Conservation (phyloP, 2,888 invertebrate genomes). For the Dyspetes luteomarginatus region DNA sequence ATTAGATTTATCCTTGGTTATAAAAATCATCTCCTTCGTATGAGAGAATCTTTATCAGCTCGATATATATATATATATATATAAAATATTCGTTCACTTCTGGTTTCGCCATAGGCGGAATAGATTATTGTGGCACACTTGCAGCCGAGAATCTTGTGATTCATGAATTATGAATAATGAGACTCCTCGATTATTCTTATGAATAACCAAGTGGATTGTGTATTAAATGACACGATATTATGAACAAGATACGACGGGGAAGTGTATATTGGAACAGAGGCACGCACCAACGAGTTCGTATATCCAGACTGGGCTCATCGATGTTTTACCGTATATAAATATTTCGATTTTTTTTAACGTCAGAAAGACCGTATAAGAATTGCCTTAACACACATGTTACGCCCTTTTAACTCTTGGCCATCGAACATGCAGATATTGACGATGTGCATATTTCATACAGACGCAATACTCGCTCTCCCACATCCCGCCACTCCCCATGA, state of each 20-base stretch:
- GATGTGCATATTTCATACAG: slow-evolving; percentile 53
- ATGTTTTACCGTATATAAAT: slow-evolving; percentile 9
- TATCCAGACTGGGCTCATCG: slow-evolving; percentile 42
- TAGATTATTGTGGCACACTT: slow-evolving; percentile 50
- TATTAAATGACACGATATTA: slow-evolving; percentile 42
- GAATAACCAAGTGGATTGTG: slow-evolving; percentile 50
- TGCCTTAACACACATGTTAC: too few relatives aligned
- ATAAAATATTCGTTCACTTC: slow-evolving; percentile 55
- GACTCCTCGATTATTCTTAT: slow-evolving; percentile 50
- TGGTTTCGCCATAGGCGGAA: slow-evolving; percentile 60
- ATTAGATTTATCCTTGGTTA: slow-evolving; percentile 11
- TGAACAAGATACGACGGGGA: slow-evolving; percentile 49
- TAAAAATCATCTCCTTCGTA: not conserved
- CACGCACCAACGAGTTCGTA: slow-evolving; percentile 20
- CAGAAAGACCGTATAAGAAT: too few relatives aligned
- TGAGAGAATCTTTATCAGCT: slow-evolving; percentile 23
- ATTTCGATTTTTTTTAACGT: too few relatives aligned
- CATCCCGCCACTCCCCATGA: slow-evolving; percentile 66
- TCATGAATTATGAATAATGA: slow-evolving; percentile 62
- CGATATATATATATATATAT: not conserved
- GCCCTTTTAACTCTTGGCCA: too few relatives aligned
- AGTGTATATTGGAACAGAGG: slow-evolving; percentile 43
- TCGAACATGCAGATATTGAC: too few relatives aligned
- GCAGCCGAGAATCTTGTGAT: slow-evolving; percentile 29
- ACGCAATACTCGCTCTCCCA: slow-evolving; percentile 63